A percentile compares a stretch with the other conserved stretches of the same genome.
Evolutionary conservation across 2,113 vertebrate genomes (phyloP).

Genomic region (Alouatta palliata): DNA sequence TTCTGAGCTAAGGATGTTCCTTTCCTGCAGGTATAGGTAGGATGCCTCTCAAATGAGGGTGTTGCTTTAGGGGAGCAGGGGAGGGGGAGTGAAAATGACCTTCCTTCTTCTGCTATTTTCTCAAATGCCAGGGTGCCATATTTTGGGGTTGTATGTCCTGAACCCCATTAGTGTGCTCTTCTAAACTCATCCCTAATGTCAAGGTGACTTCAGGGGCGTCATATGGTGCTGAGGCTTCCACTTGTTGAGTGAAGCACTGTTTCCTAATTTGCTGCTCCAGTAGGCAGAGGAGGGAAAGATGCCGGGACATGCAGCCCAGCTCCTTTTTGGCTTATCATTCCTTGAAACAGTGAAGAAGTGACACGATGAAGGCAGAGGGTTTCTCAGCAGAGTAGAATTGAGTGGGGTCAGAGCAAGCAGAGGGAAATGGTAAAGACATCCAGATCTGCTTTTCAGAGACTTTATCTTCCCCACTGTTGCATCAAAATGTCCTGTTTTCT

Average conservation of each 20-base stretch:
- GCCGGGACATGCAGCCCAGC: not conserved
- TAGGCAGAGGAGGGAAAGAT: not conserved
- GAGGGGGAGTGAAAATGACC: not conserved
- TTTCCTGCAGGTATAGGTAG: not conserved
- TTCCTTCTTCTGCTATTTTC: not conserved
- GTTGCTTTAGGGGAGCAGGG: not conserved
- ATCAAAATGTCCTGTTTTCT: conserved; percentile 1
- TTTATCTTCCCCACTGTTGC: not conserved
- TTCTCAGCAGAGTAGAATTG: not conserved
- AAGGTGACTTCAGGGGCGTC: not conserved
- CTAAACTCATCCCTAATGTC: not conserved
- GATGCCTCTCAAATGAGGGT: not conserved
- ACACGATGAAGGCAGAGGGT: not conserved
- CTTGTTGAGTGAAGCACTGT: not conserved
- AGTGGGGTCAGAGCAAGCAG: not conserved
- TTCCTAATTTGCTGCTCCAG: not conserved
- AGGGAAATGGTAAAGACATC: not conserved
- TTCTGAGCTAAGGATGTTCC: not conserved
- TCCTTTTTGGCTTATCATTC: not conserved
- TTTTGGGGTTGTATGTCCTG: not conserved
- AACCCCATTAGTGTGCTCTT: not conserved
- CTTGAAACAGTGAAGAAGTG: not conserved
- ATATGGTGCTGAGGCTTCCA: not conserved
- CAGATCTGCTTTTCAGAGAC: not conserved
- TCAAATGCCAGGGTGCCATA: not conserved